Evolutionary conservation across 2,113 vertebrate species (phyloP), one percentile per base, ranked within the genome.

Genomic region (Sorex araneus): DNA sequence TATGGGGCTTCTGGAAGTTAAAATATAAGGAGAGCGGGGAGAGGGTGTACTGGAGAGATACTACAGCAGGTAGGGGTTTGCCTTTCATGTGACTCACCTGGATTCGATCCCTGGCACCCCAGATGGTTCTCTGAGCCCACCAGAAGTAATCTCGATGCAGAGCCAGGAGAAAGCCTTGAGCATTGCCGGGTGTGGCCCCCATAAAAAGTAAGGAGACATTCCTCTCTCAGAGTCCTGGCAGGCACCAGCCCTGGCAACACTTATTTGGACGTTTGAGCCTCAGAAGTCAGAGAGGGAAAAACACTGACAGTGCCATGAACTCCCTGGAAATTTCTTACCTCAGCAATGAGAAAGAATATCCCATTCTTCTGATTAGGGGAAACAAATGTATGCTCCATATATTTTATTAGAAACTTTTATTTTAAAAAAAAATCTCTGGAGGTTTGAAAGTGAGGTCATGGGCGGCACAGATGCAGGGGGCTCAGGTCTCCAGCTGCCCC

Each of bases 391-490:
- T 34, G 5, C 87, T 78, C 66, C 74, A 94, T 19, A 27, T 75
- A 36, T 73, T 96, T 95, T 96, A 91, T 81, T 94, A 95, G 70
- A 92, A 95, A 92, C 45, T 36, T 95, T 93, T 94, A 87, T 89
- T 94, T 77, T 1, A 2, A 66, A 70, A 64, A 83, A 90, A 80
- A 60, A 76, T 76, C 30, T 30, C 64, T 85, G 47, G 45, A 64
- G 23, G 43, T 88, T 94, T 70, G 69, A 86, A 90, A 81, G 85
- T 60, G n/a, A 82, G 69, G 50, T 36, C 57, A 28, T 0, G 8
- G 66, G 45, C 45, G 84, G 54, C 66, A 25, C 23, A 67, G 67
- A 40, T 71, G 67, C 63, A n/a, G 45, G 67, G 69, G 40, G 40
- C 40, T 40, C 40, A 40, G 40, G 40, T 40, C 40, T 76, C 76